These are phyloP conservation scores for Ciconia maguari DNA, from an alignment of 2,113 vertebrate species.

Conservation along the genomic window DNA sequence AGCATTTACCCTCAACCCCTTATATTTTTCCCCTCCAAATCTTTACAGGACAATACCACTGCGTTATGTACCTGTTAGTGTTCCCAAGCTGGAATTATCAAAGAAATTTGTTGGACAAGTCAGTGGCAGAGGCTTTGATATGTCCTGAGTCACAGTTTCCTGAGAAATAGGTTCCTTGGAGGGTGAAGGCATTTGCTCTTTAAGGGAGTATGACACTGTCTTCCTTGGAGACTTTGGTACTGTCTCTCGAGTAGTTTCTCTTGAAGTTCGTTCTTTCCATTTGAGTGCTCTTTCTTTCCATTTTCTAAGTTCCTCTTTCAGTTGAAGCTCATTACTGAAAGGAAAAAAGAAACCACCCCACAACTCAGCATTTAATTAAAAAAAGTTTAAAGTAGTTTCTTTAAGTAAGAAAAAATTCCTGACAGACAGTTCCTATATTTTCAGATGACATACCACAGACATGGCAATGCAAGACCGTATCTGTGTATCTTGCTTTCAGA, in stretches of 20 bases:
- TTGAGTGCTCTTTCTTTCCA: slow-evolving; percentile 56
- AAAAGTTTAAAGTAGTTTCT: background rate
- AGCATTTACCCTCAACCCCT: background rate
- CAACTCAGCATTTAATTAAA: background rate
- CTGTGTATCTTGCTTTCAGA: background rate
- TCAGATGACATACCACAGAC: background rate
- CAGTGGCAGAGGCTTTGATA: background rate
- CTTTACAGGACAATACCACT: background rate
- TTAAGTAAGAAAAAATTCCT: background rate
- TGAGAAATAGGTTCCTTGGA: background rate
- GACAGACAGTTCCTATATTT: background rate
- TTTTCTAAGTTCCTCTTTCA: slow-evolving; percentile 64
- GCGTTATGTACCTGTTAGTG: background rate
- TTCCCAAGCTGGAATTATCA: slow-evolving; percentile 50
- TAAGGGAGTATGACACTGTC: background rate
- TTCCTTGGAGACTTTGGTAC: slow-evolving; percentile 47
- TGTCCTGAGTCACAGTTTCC: background rate
- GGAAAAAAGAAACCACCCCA: background rate
- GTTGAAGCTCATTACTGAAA: slow-evolving; percentile 24
- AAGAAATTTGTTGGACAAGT: slow-evolving; percentile 50
- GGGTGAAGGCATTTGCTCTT: background rate
- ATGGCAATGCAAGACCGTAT: background rate
- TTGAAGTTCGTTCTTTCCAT: slow-evolving; percentile 3
- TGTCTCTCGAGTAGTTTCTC: background rate
- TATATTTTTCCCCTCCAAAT: background rate